Base-by-base conservation (phyloP, 2,888 invertebrate genomes). In the Drosophila borealis region DNA sequence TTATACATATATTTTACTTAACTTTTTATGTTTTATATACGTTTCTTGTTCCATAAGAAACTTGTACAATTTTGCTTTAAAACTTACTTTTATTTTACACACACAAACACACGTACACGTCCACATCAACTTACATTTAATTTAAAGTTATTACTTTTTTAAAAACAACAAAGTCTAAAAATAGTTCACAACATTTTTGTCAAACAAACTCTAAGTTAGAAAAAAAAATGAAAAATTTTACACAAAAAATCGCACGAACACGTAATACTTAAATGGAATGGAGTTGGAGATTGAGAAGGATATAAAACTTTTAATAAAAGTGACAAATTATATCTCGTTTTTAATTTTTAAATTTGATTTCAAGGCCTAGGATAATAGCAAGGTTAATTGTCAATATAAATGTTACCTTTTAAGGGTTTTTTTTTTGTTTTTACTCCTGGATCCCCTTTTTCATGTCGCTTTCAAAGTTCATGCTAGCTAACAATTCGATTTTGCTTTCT, bases 31-130 rank as follows among this genome's bases (percentile, higher is more conserved):
- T 48, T 63, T 67, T 68, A 33, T 49, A 29, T 81, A 74, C 59
- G 61, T 81, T 79, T 70, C 44, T 66, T 65, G 56, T 59, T 48
- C 21, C 45, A 60, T 59, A 73, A 83, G 62, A 61, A 70, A 78
- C 60, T 79, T 82, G 88, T 88, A 88, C 70, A 88, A 79, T 85
- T 85, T 85, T 82, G 88, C 82, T 88, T 88, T 83, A 82, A 88
- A 59, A 72, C 41, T 62, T 71, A 73, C 49, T 59, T 76, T 76
- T 79, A 82, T 64, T 62, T 45, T 75, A 79, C 29, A 60, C 49
- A 64, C 44, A 56, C 34, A 70, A 51, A 77, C 39, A 65, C 77
- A 66, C 49, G 42, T 59, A 71, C 68, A 74, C 78, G 64, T 72
- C 74, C 81, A 84, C 72, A 81, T 72, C 51, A 70, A 73, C 61